phyloP scores from a whole-genome alignment of 2,888 invertebrate species.

The Scaeva pyrastri region DNA sequence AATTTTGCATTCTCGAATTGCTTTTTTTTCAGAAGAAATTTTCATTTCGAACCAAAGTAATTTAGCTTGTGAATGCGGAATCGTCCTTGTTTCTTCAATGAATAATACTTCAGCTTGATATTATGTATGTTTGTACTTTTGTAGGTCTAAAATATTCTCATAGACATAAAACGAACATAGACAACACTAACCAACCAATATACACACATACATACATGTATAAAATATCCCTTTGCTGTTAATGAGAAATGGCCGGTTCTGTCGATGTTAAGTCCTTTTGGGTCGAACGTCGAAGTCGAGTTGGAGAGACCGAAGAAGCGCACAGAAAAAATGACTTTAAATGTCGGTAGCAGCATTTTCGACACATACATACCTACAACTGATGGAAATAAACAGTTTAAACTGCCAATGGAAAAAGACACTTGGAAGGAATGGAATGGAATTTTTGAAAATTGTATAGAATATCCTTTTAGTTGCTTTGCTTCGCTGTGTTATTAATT shows the following conservation, averaged over 20 bases:
- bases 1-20: slow-evolving; percentile 59
- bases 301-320: too few relatives aligned
- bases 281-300: too few relatives aligned
- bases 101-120: not conserved
- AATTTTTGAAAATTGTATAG: slow-evolving; percentile 15
- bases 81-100: not conserved
- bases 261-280: slow-evolving; percentile 48
- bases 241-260: slow-evolving; percentile 62
- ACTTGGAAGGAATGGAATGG: not conserved
- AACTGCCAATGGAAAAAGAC: slow-evolving; percentile 1
- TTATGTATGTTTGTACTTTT: not conserved
- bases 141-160: not conserved
- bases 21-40: slow-evolving; percentile 18
- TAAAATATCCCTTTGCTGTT: slow-evolving; percentile 38
- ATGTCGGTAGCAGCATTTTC: slow-evolving; percentile 46
- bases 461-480: not conserved
- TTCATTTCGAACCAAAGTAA: slow-evolving; percentile 51
- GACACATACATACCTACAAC: not conserved
- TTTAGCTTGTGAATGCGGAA: slow-evolving; percentile 22
- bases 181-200: not conserved
- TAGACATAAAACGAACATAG: slow-evolving; percentile 19
- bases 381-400: slow-evolving; percentile 44
- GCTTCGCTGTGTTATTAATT: slow-evolving; percentile 14
- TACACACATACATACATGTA: too few relatives aligned
- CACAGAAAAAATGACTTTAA: slow-evolving; percentile 36